A percentile compares a stretch with the other conserved stretches of the same genome.
Evolutionary conservation across 1,140 invertebrate genomes (phyloP).

Genomic region (Lamellibrachia luymesi): DNA sequence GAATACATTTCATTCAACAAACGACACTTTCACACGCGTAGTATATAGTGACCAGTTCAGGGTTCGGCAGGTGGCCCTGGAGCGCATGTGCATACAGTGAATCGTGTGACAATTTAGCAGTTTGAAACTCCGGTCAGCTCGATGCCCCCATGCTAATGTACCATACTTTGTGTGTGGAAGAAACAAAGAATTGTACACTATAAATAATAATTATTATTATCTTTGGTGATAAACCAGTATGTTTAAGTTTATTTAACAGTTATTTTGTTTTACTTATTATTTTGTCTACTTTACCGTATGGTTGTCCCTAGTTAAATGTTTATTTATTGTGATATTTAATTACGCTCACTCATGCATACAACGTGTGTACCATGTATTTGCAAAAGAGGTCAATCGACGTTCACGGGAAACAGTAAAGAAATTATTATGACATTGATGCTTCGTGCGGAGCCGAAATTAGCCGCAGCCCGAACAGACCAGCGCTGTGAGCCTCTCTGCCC

Average conservation of each 20-base stretch:
- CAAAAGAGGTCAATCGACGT: not conserved
- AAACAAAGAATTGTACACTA: not conserved
- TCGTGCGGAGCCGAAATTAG: not conserved
- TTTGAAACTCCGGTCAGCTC: not conserved
- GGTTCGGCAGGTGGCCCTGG: not conserved
- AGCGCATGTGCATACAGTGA: not conserved
- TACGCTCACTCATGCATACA: not conserved
- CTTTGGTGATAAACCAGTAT: not conserved
- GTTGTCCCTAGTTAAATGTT: not conserved
- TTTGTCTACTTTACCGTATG: not conserved
- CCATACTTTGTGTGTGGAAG: not conserved
- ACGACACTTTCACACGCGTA: not conserved
- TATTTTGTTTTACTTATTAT: not conserved
- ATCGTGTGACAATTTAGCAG: not conserved
- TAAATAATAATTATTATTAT: not conserved
- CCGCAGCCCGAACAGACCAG: not conserved
- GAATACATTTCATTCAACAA: not conserved
- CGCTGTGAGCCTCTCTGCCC: not conserved
- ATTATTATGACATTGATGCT: not conserved
- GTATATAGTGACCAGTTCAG: too few species aligned
- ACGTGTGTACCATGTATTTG: too few species aligned
- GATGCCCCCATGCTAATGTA: not conserved
- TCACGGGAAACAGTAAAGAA: not conserved
- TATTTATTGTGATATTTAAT: not conserved
- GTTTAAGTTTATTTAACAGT: not conserved